A percentile compares a stretch with the other conserved stretches of the same genome.
Evolutionary conservation across 2,797 vertebrate genomes (phyloP).

Genomic region (Psittacula derbiana): DNA sequence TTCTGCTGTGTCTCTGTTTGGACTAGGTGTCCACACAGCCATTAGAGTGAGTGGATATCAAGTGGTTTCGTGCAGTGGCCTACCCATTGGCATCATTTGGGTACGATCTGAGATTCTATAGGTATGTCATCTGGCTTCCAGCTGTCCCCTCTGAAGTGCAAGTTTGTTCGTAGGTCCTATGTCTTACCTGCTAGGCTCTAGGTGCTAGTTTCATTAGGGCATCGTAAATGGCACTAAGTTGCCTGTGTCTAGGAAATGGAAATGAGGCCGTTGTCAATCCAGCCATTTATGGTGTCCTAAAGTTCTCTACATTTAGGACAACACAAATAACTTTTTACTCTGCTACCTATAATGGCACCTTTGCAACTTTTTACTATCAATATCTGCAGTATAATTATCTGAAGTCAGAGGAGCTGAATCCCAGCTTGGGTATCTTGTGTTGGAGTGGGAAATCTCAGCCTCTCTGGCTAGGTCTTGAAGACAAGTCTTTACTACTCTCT

Average conservation of each 20-base stretch:
- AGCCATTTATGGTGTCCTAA: neutral
- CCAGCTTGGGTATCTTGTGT: neutral
- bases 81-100: neutral
- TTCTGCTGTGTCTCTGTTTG: too few species aligned
- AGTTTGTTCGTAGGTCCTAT: neutral
- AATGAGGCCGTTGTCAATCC: neutral
- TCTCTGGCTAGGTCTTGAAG: neutral
- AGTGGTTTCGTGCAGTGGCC: neutral
- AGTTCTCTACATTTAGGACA: neutral
- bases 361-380: neutral
- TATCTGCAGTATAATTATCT: neutral
- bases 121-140: neutral
- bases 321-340: neutral
- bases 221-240: neutral
- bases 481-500: neutral
- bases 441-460: neutral
- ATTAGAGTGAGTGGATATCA: neutral
- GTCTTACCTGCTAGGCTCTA: neutral
- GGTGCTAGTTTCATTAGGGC: neutral
- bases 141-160: neutral
- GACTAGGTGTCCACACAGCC: too few species aligned
- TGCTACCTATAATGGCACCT: neutral
- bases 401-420: neutral
- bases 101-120: neutral
- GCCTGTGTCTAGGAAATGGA: neutral